A percentile compares a stretch with the other conserved stretches of the same genome.
These are phyloP conservation scores for Drosophila stalkeri DNA, from an alignment of 2,888 invertebrate genomes.

Conservation along the genomic window DNA sequence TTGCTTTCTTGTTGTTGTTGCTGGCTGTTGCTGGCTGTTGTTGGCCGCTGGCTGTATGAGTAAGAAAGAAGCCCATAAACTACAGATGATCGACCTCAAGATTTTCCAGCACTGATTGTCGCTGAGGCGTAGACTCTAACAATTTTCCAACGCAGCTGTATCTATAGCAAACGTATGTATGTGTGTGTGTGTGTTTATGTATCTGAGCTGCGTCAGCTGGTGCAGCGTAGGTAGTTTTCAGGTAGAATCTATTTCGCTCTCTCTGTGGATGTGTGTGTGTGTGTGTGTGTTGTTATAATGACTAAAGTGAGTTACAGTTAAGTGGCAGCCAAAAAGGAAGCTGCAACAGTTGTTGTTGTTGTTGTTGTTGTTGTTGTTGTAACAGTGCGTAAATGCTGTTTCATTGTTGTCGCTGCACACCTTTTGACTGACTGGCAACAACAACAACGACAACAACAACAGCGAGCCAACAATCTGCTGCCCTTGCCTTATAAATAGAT, in stretches of 20 bases:
- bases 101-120: conserved; percentile 73
- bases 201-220: conserved; percentile 56
- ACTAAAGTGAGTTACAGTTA: conserved; percentile 78
- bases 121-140: conserved; percentile 37
- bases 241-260: conserved; percentile 53
- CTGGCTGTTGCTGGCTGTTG: conserved; percentile 23
- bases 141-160: conserved; percentile 44
- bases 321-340: conserved; percentile 80
- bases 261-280: neutral
- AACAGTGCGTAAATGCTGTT: conserved; percentile 69
- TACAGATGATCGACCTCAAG: conserved; percentile 82
- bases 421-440: conserved; percentile 57
- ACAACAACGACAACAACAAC: conserved; percentile 28
- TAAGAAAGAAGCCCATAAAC: conserved; percentile 76
- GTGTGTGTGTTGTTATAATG: conserved; percentile 48
- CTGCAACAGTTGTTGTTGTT: conserved; percentile 70
- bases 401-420: conserved; percentile 72
- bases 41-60: conserved; percentile 28
- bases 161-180: conserved; percentile 13
- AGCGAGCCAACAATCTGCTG: conserved; percentile 5
- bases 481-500: conserved; percentile 42
- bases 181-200: conserved; percentile 23
- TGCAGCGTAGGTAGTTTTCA: conserved; percentile 70
- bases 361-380: conserved; percentile 38
- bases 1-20: conserved; percentile 29